These are phyloP conservation scores for Pungitius pungitius DNA, from an alignment of 2,113 vertebrate species.

Conservation along the genomic window DNA sequence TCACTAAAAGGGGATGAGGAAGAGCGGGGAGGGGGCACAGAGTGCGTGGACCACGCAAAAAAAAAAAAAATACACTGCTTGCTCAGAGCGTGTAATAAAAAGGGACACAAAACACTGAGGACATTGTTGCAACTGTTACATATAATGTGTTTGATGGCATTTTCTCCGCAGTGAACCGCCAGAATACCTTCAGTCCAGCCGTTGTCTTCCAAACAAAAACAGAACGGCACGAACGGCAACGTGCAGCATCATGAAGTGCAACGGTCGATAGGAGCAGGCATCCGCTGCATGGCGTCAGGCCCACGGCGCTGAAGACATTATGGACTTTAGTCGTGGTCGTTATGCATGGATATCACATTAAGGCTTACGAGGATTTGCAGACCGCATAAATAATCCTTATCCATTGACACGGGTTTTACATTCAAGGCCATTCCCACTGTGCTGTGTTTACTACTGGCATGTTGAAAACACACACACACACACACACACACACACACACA, in stretches of 20 bases:
- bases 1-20: no score
- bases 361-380: slow-evolving; percentile 1
- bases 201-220: not conserved
- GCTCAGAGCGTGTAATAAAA: no score
- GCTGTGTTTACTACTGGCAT: slow-evolving; percentile 30
- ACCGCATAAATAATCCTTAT: not conserved
- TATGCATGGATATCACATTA: not conserved
- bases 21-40: no score
- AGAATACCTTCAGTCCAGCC: not conserved
- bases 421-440: not conserved
- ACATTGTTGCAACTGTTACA: no score
- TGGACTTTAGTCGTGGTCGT: not conserved
- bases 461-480: slow-evolving; percentile 23
- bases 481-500: slow-evolving; percentile 29
- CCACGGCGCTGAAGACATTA: not conserved
- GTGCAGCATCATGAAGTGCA: not conserved
- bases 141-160: no score
- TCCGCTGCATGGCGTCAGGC: not conserved
- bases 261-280: not conserved
- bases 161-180: not conserved
- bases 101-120: no score
- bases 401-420: not conserved
- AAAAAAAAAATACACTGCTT: no score
- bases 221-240: not conserved
- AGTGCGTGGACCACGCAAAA: no score